phyloP scores from a whole-genome alignment of 2,888 invertebrate species.

The Brachylomia viminalis region DNA sequence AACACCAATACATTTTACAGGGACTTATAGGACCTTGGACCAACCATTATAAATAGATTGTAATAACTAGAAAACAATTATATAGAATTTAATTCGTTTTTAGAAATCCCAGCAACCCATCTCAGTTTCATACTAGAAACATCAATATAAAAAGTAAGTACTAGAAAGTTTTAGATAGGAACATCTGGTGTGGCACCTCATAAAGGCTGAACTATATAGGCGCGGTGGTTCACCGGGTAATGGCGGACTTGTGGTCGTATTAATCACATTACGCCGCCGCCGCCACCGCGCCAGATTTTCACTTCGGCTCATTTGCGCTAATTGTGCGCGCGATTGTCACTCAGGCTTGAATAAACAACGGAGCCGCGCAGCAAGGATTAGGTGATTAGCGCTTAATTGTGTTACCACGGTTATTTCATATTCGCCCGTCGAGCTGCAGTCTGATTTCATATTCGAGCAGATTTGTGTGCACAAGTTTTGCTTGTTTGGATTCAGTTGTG shows the following conservation, averaged over 20 bases:
- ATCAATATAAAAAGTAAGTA: background rate
- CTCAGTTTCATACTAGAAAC: background rate
- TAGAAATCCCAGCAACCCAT: background rate
- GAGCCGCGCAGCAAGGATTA: conserved; percentile 89
- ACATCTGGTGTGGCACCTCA: conserved; percentile 48
- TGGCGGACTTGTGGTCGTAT: conserved; percentile 84
- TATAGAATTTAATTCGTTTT: background rate
- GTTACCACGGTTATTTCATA: conserved; percentile 89
- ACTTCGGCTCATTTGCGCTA: conserved; percentile 90
- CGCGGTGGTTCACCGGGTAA: conserved; percentile 74
- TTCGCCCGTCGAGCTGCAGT: conserved; percentile 85
- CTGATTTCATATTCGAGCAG: conserved; percentile 86
- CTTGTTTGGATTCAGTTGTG: conserved; percentile 72
- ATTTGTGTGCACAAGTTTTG: conserved; percentile 83
- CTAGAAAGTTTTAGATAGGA: conserved; percentile 12
- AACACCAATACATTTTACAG: background rate
- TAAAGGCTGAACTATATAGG: conserved; percentile 45
- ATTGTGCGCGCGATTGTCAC: conserved; percentile 90
- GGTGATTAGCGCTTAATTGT: conserved; percentile 90
- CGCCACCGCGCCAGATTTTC: conserved; percentile 87
- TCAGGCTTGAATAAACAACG: conserved; percentile 90
- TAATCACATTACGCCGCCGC: conserved; percentile 86
- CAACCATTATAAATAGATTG: too few species aligned
- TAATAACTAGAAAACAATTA: background rate
- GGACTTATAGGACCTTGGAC: background rate